A percentile compares a stretch with the other conserved stretches of the same genome.
These are phyloP conservation scores for Sarcoramphus papa DNA, from an alignment of 2,797 vertebrate species.

Conservation along the genomic window DNA sequence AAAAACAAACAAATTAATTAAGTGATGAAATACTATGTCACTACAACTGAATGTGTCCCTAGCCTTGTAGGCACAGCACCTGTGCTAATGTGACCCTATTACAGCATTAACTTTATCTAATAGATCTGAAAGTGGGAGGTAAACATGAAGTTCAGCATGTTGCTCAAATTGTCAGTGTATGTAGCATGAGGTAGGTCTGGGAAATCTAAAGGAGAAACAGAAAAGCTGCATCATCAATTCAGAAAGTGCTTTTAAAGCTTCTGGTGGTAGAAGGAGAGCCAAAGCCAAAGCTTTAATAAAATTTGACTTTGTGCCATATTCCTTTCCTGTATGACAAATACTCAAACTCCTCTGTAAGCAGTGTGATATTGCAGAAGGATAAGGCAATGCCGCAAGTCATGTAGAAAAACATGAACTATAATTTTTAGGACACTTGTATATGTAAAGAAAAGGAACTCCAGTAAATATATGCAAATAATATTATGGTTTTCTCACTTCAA, in stretches of 20 bases:
- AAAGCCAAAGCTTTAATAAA: neutral
- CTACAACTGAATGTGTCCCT: neutral
- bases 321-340: neutral
- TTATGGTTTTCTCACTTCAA: neutral
- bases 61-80: neutral
- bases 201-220: neutral
- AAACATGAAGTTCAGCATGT: neutral
- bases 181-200: neutral
- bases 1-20: neutral
- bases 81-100: neutral
- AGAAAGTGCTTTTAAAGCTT: neutral
- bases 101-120: neutral
- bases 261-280: neutral
- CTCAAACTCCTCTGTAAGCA: neutral
- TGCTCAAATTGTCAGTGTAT: neutral
- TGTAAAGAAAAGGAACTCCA: neutral
- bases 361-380: neutral
- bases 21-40: neutral
- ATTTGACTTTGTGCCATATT: neutral
- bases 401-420: neutral
- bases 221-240: neutral
- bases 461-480: neutral
- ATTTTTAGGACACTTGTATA: neutral
- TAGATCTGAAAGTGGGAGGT: neutral
- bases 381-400: neutral